These are phyloP conservation scores for Gadus macrocephalus DNA, from an alignment of 2,113 vertebrate species.

Conservation along the genomic window DNA sequence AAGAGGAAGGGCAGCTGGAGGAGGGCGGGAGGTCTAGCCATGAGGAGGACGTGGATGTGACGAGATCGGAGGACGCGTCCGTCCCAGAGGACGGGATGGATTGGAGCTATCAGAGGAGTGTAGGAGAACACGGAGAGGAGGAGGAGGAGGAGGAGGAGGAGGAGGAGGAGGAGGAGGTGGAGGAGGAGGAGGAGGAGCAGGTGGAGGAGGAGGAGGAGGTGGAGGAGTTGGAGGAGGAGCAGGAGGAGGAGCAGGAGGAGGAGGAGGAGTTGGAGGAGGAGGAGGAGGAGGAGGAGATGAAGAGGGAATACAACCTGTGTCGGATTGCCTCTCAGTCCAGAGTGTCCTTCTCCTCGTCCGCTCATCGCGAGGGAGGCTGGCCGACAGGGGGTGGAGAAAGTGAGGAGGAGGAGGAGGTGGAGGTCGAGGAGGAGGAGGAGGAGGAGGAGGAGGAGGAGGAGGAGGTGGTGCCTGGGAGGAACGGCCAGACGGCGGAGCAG, in stretches of 20 bases:
- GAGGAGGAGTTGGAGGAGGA: not conserved
- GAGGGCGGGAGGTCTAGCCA: conserved; percentile 15
- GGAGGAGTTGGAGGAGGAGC: conserved; percentile 1
- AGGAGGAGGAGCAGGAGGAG: conserved; percentile 2
- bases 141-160: conserved; percentile 9
- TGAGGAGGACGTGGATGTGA: conserved; percentile 28
- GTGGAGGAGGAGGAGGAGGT: conserved; percentile 22
- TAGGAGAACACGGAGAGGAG: conserved; percentile 8
- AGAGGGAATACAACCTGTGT: conserved; percentile 38
- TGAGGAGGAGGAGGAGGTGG: conserved; percentile 39
- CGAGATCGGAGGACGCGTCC: conserved; percentile 1
- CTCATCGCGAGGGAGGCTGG: not conserved
- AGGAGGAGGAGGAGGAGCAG: not conserved
- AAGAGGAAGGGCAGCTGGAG: conserved; percentile 3
- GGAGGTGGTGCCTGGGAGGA: conserved; percentile 19
- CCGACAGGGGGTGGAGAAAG: too few species aligned
- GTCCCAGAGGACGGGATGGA: too few species aligned
- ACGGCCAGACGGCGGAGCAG: conserved; percentile 5
- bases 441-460: conserved; percentile 31
- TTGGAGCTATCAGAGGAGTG: too few species aligned
- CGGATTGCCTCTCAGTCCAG: conserved; percentile 50
- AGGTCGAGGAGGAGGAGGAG: conserved; percentile 20
- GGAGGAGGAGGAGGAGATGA: conserved; percentile 3
- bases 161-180: conserved; percentile 3
- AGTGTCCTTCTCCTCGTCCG: conserved; percentile 42